Evolutionary conservation across 1,140 invertebrate genomes (phyloP).

Genomic region (Saccostrea echinata): DNA sequence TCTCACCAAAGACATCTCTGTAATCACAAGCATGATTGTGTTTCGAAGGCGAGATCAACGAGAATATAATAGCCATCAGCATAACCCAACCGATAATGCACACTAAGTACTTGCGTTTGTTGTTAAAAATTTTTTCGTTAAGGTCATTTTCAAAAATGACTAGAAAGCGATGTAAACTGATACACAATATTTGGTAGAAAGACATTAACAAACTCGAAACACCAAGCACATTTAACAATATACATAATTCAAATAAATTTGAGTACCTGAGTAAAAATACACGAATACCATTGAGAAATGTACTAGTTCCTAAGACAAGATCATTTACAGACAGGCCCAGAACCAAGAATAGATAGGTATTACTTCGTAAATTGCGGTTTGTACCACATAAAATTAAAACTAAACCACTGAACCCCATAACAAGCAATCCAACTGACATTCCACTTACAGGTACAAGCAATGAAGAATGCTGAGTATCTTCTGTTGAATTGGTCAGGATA

Average conservation of each 20-base stretch:
- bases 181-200: background rate
- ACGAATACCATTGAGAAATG: background rate
- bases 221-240: background rate
- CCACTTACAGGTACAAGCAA: too few relatives aligned
- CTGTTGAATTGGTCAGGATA: too few relatives aligned
- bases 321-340: background rate
- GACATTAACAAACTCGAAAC: background rate
- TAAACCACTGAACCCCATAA: background rate
- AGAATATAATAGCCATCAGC: background rate
- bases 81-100: background rate
- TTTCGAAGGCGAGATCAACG: background rate
- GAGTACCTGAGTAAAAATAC: background rate
- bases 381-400: background rate
- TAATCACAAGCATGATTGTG: background rate
- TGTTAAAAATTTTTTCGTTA: background rate
- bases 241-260: background rate
- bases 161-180: background rate
- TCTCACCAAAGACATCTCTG: background rate
- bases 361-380: background rate
- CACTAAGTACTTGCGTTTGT: background rate
- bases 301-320: background rate
- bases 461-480: too few relatives aligned
- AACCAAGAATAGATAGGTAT: background rate
- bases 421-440: background rate
- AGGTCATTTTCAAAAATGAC: background rate